phyloP scores from a whole-genome alignment of 2,797 vertebrate genomes.

The Rallus crepitans region DNA sequence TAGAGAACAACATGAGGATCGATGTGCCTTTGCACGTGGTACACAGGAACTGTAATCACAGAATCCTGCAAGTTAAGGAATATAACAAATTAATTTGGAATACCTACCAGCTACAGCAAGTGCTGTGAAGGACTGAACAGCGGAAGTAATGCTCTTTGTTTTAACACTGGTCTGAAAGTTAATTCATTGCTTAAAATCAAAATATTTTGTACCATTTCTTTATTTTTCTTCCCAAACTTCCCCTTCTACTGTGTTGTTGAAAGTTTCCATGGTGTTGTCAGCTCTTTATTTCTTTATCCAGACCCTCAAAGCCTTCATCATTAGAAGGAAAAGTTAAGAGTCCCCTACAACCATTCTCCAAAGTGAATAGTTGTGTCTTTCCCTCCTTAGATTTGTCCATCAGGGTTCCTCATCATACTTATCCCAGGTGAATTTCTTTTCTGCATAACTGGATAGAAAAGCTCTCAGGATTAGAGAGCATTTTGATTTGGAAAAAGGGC shows the following conservation, averaged over 20 bases:
- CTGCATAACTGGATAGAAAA: background rate
- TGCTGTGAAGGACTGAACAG: background rate
- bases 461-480: background rate
- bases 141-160: background rate
- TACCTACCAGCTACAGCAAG: background rate
- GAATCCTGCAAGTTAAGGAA: background rate
- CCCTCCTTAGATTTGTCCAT: background rate
- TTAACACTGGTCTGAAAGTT: background rate
- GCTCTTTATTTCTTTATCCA: background rate
- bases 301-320: background rate
- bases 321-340: background rate
- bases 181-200: background rate
- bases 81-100: background rate
- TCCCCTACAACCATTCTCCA: background rate
- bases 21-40: background rate
- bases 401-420: background rate
- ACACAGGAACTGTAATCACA: rapidly evolving
- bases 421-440: background rate
- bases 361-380: background rate
- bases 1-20: background rate
- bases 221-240: background rate
- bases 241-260: rapidly evolving
- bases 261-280: background rate
- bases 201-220: background rate
- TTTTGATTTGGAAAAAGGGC: background rate